Evolutionary conservation across 1,140 invertebrate species (phyloP).

Genomic region (Megathymus violae): DNA sequence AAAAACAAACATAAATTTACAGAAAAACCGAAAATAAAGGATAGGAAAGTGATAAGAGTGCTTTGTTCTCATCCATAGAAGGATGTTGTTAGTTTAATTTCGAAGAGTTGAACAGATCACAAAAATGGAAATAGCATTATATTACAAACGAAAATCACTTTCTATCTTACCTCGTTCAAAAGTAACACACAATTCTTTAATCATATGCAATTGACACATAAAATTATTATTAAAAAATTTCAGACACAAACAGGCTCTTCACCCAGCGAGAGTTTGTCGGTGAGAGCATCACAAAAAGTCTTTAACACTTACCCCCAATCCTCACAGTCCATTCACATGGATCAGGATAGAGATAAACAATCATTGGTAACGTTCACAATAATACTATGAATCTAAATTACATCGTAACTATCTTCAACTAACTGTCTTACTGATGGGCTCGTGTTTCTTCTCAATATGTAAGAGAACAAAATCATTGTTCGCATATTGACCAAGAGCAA

Average conservation of each 20-base stretch:
- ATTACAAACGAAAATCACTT: too few relatives aligned
- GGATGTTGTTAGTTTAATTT: too few relatives aligned
- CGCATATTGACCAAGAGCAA: background rate
- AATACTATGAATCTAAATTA: background rate
- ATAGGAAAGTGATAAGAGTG: too few relatives aligned
- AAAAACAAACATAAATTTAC: too few relatives aligned
- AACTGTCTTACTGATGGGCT: background rate
- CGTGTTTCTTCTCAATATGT: too few relatives aligned
- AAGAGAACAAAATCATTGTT: background rate
- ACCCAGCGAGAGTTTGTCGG: constrained; percentile 74
- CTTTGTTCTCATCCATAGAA: too few relatives aligned
- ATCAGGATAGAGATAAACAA: constrained; percentile 62
- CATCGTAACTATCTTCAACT: background rate
- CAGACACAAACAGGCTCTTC: constrained; percentile 78
- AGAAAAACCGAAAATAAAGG: too few relatives aligned
- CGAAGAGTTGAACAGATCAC: too few relatives aligned
- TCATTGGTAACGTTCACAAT: constrained; percentile 64
- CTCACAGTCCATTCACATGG: constrained; percentile 60
- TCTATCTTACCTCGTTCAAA: constrained; percentile 15
- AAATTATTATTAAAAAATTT: constrained; percentile 50
- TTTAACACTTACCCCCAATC: constrained; percentile 66
- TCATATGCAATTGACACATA: background rate
- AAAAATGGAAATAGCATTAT: too few relatives aligned
- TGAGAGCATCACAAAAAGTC: constrained; percentile 80
- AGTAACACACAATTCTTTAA: background rate